Base-by-base conservation (phyloP, 2,113 vertebrate genomes). In the Vulpes vulpes region DNA sequence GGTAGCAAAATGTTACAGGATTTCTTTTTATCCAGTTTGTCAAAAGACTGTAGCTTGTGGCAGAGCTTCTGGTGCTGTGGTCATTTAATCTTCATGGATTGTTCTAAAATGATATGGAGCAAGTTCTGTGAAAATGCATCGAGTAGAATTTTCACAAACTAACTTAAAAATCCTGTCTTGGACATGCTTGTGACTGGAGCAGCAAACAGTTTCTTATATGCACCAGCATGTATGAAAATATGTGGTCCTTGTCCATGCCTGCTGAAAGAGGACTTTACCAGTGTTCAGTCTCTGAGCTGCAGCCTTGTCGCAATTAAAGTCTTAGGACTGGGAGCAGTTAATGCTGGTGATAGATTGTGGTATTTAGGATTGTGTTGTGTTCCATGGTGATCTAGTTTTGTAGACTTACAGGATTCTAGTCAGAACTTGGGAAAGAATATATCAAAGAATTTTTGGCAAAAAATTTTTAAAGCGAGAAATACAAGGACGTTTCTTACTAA, bases 211-310 rank as follows among this genome's bases (percentile, higher is more conserved):
- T 93, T 97, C 97, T 97, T 98, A 94, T 98, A 65, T 19, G 98
- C 64, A 98, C 94, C 97, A 98, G 95, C 98, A 97, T 98, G 98
- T 98, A 98, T 92, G 96, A 97, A 99, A 98, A 83, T 98, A 98
- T 98, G 97, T 98, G 98, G 89, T 97, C 98, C 95, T 97, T 99
- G 99, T 96, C 97, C 94, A 90, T 98, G 98, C 98, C 98, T 99
- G 98, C 97, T 98, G 94, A 97, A 89, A 74, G 92, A 98, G 96
- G 90, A 73, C 96, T 96, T 97, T 92, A 93, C 96, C 94, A 89
- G 94, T 73, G 83, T 95, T 91, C 92, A 90, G 83, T 94, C 92
- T 98, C 86, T 88, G 96, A 97, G 89, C 91, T 93, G 95, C 87
- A 97, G 30, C 97, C 95, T 98, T 97, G 83, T 97, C 3, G 2